These are phyloP conservation scores for Andrena chrysosceles DNA, from an alignment of 2,888 invertebrate genomes.

Conservation along the genomic window DNA sequence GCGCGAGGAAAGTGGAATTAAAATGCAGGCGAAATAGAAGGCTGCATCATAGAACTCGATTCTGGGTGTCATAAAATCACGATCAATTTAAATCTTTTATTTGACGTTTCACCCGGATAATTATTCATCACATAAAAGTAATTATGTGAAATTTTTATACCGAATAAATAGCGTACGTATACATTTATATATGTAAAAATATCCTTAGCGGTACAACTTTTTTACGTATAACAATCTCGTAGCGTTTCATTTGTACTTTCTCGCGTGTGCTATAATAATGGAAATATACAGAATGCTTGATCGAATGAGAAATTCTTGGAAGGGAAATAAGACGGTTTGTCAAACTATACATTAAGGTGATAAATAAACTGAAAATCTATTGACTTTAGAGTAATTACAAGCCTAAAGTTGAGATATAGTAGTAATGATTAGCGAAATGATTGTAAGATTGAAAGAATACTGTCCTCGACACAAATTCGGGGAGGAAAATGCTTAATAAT, in stretches of 20 bases:
- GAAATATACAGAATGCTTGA: background rate
- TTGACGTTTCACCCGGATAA: background rate
- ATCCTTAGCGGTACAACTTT: background rate
- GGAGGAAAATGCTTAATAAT: too few species aligned
- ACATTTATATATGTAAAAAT: background rate
- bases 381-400: too few species aligned
- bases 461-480: too few species aligned
- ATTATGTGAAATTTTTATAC: slow-evolving; percentile 3
- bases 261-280: background rate
- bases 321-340: background rate
- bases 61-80: background rate
- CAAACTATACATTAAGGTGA: too few species aligned
- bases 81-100: background rate
- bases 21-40: too few species aligned
- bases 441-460: too few species aligned
- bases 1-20: background rate
- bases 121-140: background rate
- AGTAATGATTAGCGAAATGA: too few species aligned
- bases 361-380: too few species aligned
- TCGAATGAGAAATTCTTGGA: background rate
- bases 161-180: background rate
- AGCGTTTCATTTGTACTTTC: background rate
- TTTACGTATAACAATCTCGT: background rate
- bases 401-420: too few species aligned
- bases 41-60: too few species aligned